Percentiles rank a stretch among this genome's conserved stretches.
Evolutionary conservation across 92 coral and sea anemone genomes (phyloP).

Genomic region (Umimayanthus chanpuru): DNA sequence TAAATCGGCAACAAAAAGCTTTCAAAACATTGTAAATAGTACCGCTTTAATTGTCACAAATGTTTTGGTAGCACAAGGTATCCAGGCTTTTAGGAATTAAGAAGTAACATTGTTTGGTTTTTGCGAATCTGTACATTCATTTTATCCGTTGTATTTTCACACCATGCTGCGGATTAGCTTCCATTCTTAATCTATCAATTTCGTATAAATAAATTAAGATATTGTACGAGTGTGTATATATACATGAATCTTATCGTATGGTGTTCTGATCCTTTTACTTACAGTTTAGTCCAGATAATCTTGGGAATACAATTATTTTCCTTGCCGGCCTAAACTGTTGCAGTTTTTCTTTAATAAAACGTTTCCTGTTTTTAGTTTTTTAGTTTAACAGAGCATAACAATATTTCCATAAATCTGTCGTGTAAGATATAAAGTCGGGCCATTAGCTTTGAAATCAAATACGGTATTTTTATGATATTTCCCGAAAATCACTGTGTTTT

Average conservation of each 20-base stretch:
- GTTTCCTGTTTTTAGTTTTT: conserved; percentile 7
- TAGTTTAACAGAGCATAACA: not conserved
- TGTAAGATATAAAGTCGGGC: not conserved
- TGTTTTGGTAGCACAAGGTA: not conserved
- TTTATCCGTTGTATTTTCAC: not conserved
- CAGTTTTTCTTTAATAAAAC: not conserved
- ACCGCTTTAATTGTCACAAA: not conserved
- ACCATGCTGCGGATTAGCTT: not conserved
- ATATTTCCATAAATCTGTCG: not conserved
- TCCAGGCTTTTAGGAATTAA: not conserved
- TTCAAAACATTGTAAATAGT: not conserved
- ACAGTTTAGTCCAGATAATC: not conserved
- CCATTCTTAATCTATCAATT: not conserved
- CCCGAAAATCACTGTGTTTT: not conserved
- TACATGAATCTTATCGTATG: not conserved
- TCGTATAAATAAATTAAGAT: not conserved
- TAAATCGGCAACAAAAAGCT: not conserved
- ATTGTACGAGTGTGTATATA: not conserved
- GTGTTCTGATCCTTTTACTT: not conserved
- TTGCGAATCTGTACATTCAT: not conserved
- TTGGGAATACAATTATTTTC: not conserved
- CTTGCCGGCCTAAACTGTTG: not conserved
- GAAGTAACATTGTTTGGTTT: not conserved
- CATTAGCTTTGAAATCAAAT: not conserved
- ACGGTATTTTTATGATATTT: not conserved